A percentile compares a stretch with the other conserved stretches of the same genome.
Evolutionary conservation across 2,797 vertebrate species (phyloP).

Genomic region (Caiman crocodilus): DNA sequence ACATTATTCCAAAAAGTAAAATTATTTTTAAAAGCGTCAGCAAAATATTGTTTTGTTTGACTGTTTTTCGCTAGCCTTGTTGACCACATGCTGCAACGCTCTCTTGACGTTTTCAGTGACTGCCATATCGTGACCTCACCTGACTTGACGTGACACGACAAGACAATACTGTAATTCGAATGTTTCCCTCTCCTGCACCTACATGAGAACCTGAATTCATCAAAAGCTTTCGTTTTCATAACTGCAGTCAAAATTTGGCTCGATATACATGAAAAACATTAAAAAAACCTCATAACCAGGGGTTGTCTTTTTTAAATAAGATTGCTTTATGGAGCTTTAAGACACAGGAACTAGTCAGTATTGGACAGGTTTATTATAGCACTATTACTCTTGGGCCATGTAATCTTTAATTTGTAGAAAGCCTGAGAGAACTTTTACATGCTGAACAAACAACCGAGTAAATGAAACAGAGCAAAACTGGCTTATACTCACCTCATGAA

Average conservation of each 20-base stretch:
- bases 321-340: not conserved
- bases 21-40: not conserved
- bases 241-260: not conserved
- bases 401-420: conserved; percentile 13
- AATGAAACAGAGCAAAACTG: not conserved
- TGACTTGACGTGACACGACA: not conserved
- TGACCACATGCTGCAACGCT: not conserved
- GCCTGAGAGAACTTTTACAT: not conserved
- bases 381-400: not conserved
- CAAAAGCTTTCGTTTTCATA: not conserved
- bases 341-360: not conserved
- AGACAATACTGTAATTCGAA: not conserved
- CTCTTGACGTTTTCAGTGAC: not conserved
- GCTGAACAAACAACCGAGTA: not conserved
- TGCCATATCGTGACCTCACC: no score
- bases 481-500: not conserved
- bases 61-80: not conserved
- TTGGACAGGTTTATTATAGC: not conserved
- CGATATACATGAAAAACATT: not conserved
- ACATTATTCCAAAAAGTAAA: not conserved
- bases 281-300: not conserved
- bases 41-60: not conserved
- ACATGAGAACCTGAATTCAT: not conserved
- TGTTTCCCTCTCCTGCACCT: not conserved
- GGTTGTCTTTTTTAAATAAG: not conserved